Evolutionary conservation across 1,140 invertebrate genomes (phyloP), one percentile per base, ranked within the genome.

Genomic region (Pseudachorutes palmiensis): DNA sequence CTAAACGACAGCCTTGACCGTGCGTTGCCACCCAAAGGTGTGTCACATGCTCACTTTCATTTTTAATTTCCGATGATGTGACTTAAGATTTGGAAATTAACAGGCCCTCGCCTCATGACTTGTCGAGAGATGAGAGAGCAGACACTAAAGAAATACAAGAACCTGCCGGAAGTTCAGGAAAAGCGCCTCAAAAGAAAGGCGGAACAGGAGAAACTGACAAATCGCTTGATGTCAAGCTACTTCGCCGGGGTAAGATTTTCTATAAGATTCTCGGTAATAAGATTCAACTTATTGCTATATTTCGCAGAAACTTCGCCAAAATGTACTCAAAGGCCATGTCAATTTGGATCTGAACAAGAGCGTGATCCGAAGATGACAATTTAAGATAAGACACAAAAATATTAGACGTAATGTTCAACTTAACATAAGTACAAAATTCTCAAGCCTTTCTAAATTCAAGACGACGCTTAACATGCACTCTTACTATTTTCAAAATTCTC

Each of bases 151-250:
- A 78, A 81, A 22, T 82, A 82, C 71, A 73, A 75, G 2, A 76
- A 79, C 41, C 68, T 82, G 24, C 77, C 78, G 33, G 82, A 83
- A 74, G 78, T 82, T 14, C 75, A 76, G 68, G 77, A 76, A 14
- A 82, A 80, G 67, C 74, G 77, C n/a, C 72, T 73, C 19, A 78
- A 81, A 66, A 74, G 74, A 33, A 81, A 80, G 68, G 77, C 75
- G 51, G 79, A 83, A 74, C 79, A 82, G 64, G 78, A 81, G 51
- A 75, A 80, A 19, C 74, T 76, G 16, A 80, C 80, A 31, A 83
- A 84, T 74, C 78, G 81, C 67, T 69, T 83, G 0, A 82, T 83
- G 81, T 82, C 81, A 2, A 80, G 81, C 70, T 77, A 83, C 67
- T 84, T 81, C 76, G 79, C 80, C 55, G 80, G 73, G 71, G 78